Evolutionary conservation across 1,140 invertebrate species (phyloP).

Genomic region (Hesperophylax magnus): DNA sequence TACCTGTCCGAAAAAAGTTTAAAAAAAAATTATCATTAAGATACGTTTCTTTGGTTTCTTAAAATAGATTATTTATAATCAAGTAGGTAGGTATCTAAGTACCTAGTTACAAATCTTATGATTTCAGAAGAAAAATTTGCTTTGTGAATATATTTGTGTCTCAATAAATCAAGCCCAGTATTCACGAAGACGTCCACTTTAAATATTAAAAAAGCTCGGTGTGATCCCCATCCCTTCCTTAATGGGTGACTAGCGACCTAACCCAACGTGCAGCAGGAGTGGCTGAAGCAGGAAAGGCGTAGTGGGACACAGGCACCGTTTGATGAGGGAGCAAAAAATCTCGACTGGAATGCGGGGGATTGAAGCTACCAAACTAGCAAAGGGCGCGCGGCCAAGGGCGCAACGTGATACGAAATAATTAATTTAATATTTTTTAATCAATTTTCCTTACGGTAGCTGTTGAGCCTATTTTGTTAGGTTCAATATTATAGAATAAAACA

Average conservation of each 20-base stretch:
- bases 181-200: neutral
- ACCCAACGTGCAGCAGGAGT: neutral
- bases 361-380: neutral
- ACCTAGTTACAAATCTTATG: too few relatives aligned
- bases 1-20: too few relatives aligned
- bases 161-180: neutral
- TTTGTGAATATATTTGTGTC: too few relatives aligned
- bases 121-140: too few relatives aligned
- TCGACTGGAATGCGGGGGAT: constrained; percentile 12
- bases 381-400: constrained; percentile 3
- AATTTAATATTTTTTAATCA: too few relatives aligned
- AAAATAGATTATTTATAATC: too few relatives aligned
- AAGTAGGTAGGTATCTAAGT: too few relatives aligned
- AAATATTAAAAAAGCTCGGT: neutral
- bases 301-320: constrained; percentile 4
- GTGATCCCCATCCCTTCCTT: neutral
- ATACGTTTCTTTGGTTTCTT: too few relatives aligned
- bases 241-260: neutral
- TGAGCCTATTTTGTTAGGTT: too few relatives aligned
- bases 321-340: constrained; percentile 30
- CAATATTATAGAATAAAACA: too few relatives aligned
- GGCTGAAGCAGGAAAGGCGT: neutral
- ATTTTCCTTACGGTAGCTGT: too few relatives aligned
- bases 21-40: too few relatives aligned
- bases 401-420: neutral